Conservation (phyloP, 2,797 vertebrate species). For the Muraenolepis orangiensis region DNA sequence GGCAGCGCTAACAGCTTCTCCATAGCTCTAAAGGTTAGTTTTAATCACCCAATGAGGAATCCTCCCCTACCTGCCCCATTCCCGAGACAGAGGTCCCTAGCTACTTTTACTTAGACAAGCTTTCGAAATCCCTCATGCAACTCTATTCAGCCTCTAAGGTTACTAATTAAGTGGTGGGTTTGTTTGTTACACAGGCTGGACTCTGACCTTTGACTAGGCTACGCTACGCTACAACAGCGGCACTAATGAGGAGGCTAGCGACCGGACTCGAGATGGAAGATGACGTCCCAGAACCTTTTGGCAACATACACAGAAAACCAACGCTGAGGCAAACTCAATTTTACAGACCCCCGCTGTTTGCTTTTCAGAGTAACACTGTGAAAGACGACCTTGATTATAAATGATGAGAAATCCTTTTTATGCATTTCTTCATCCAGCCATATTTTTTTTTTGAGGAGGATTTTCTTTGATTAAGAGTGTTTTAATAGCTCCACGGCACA, state of each 20-base stretch:
- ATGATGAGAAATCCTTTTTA: constrained; percentile 10
- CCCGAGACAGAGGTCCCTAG: constrained; percentile 28
- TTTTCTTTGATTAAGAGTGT: constrained; percentile 61
- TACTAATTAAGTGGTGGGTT: constrained; percentile 61
- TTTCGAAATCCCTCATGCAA: constrained; percentile 36
- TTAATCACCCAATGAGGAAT: constrained; percentile 79
- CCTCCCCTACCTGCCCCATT: constrained; percentile 40
- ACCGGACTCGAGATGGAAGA: constrained; percentile 16
- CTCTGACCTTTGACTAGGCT: constrained; percentile 52
- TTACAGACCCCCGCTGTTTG: constrained; percentile 29
- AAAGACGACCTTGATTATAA: constrained; percentile 34
- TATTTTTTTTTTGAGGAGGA: constrained; percentile 20
- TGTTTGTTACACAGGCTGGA: constrained; percentile 49
- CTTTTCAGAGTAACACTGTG: constrained; percentile 25
- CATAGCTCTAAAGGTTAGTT: constrained; percentile 79
- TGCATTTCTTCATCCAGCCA: not conserved
- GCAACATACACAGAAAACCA: constrained; percentile 14
- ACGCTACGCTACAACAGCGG: constrained; percentile 31
- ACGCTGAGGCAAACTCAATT: constrained; percentile 37
- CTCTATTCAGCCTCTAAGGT: constrained; percentile 34
- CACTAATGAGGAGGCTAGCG: constrained; percentile 19
- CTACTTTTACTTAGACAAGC: constrained; percentile 52
- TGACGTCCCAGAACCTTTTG: constrained; percentile 2
- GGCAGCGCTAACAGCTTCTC: constrained; percentile 78
- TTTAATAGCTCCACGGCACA: constrained; percentile 55